Evolutionary conservation across 1,140 invertebrate species (phyloP).

Genomic region (Scylla paramamosain): DNA sequence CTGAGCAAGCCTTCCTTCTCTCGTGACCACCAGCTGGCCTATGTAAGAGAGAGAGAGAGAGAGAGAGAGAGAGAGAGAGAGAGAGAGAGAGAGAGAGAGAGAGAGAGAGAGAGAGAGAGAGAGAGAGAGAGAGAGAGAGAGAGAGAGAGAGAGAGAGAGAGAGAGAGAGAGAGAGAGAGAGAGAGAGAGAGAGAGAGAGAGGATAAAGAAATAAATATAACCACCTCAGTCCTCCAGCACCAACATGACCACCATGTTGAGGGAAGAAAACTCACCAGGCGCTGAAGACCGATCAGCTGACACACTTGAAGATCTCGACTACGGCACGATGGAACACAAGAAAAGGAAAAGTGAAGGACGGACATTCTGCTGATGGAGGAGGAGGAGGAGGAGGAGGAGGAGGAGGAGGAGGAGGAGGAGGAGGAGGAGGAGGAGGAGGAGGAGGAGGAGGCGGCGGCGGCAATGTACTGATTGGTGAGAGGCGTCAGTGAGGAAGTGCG

Average conservation of each 20-base stretch:
- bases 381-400: background rate
- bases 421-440: background rate
- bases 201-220: no score
- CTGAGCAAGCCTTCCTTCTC: background rate
- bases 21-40: background rate
- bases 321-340: no score
- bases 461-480: no score
- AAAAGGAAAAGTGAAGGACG: no score
- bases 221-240: no score
- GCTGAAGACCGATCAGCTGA: no score
- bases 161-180: background rate
- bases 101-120: background rate
- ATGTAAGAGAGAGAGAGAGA: background rate
- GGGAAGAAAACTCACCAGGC: no score
- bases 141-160: background rate
- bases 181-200: background rate
- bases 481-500: background rate
- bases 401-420: background rate
- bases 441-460: background rate
- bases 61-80: background rate
- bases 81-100: background rate
- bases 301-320: no score
- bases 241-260: no score
- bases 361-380: background rate
- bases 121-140: background rate